A percentile compares a stretch with the other conserved stretches of the same genome.
phyloP scores from a whole-genome alignment of 2,888 invertebrate genomes.

The Trachelus stipa region DNA sequence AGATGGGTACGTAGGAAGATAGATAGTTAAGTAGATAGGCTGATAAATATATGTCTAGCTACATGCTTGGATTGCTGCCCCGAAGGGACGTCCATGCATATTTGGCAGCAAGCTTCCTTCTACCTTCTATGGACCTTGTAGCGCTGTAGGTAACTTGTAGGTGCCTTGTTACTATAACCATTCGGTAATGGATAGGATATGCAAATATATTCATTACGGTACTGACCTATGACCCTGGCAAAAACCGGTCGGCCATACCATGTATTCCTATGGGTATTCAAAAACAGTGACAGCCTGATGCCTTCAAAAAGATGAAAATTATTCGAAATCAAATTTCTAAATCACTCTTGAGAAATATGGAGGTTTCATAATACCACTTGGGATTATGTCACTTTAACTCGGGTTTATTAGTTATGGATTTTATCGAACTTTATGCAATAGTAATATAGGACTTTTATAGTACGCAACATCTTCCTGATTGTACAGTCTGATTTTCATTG shows the following conservation, averaged over 20 bases:
- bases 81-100: slow-evolving; percentile 60
- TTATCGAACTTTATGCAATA: too few species aligned
- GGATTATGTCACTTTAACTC: too few species aligned
- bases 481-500: neutral
- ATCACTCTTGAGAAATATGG: neutral
- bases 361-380: too few species aligned
- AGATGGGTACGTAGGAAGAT: slow-evolving; percentile 27
- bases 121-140: neutral
- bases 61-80: slow-evolving; percentile 41
- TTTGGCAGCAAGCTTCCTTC: slow-evolving; percentile 60
- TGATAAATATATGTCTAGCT: neutral
- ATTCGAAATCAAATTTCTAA: neutral
- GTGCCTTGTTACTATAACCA: slow-evolving; percentile 60
- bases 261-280: neutral
- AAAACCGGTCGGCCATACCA: slow-evolving; percentile 21
- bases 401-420: too few species aligned
- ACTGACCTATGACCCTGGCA: slow-evolving; percentile 34
- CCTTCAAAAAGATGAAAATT: neutral
- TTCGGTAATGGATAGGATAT: slow-evolving; percentile 63
- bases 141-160: neutral
- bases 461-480: too few species aligned
- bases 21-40: neutral
- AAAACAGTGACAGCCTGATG: neutral
- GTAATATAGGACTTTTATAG: too few species aligned
- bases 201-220: slow-evolving; percentile 66